A percentile compares a stretch with the other conserved stretches of the same genome.
Evolutionary conservation across 2,888 invertebrate genomes (phyloP).

Genomic region (Zele albiditarsus): DNA sequence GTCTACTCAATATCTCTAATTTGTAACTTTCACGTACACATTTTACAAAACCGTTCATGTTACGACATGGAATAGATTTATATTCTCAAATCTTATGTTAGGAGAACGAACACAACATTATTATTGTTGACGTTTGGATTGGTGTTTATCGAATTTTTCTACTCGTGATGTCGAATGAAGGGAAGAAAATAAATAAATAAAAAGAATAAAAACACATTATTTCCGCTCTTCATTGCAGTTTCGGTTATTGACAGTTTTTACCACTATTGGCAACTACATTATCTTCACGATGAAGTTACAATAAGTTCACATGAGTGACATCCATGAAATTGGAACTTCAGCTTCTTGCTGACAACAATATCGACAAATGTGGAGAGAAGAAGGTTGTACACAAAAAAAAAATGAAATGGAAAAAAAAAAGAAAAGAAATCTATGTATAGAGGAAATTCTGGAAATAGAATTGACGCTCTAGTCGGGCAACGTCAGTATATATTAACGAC

Average conservation of each 20-base stretch:
- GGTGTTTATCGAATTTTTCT: too few relatives aligned
- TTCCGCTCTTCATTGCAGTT: not conserved
- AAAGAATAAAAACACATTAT: not conserved
- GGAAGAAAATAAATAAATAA: not conserved
- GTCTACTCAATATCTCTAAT: too few relatives aligned
- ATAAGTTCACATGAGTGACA: conserved; percentile 5
- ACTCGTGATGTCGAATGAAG: too few relatives aligned
- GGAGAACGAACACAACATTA: too few relatives aligned
- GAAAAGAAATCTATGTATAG: not conserved
- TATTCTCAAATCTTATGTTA: too few relatives aligned
- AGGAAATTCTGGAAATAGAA: conserved; percentile 1
- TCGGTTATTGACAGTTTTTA: not conserved
- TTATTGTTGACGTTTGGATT: too few relatives aligned
- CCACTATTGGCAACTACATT: not conserved
- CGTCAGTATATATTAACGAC: conserved; percentile 5
- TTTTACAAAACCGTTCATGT: too few relatives aligned
- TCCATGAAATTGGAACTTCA: not conserved
- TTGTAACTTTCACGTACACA: too few relatives aligned
- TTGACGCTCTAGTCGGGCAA: not conserved
- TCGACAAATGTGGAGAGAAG: not conserved
- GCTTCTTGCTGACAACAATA: not conserved
- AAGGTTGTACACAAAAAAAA: not conserved
- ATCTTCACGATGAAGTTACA: not conserved
- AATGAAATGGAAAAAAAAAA: not conserved
- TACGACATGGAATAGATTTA: too few relatives aligned